These are phyloP conservation scores for Synanceia verrucosa DNA, from an alignment of 2,797 vertebrate species.

Conservation along the genomic window DNA sequence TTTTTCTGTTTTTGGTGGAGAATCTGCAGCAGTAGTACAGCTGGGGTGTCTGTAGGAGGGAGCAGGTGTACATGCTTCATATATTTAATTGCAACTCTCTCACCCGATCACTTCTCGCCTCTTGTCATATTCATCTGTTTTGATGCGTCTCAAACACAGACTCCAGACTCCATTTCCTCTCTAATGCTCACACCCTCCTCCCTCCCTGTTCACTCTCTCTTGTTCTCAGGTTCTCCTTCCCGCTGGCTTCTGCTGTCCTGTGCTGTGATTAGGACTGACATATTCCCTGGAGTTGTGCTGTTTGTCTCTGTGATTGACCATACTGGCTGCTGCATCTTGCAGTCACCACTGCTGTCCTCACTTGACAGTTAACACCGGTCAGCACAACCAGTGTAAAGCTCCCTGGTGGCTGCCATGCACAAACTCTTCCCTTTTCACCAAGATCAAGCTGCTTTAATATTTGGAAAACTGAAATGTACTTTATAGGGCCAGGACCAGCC, in stretches of 20 bases:
- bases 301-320: constrained; percentile 15
- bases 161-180: neutral
- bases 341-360: neutral
- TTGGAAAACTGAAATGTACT: neutral
- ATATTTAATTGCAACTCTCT: neutral
- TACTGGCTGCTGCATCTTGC: neutral
- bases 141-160: neutral
- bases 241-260: constrained; percentile 5
- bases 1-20: no score
- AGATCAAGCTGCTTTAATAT: neutral
- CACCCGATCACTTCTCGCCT: neutral
- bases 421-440: neutral
- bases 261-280: constrained; percentile 34
- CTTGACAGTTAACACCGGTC: neutral
- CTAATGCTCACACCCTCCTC: neutral
- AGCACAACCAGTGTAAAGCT: neutral
- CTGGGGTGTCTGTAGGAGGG: neutral
- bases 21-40: no score
- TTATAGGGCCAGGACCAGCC: no score
- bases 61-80: neutral
- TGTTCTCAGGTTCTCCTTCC: constrained; percentile 11
- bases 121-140: neutral
- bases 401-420: neutral
- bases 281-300: constrained; percentile 12
- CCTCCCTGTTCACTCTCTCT: neutral